Evolutionary conservation across 2,888 invertebrate genomes (phyloP), one percentile per base, ranked within the genome.

Genomic region (Leucophenga maculata): DNA sequence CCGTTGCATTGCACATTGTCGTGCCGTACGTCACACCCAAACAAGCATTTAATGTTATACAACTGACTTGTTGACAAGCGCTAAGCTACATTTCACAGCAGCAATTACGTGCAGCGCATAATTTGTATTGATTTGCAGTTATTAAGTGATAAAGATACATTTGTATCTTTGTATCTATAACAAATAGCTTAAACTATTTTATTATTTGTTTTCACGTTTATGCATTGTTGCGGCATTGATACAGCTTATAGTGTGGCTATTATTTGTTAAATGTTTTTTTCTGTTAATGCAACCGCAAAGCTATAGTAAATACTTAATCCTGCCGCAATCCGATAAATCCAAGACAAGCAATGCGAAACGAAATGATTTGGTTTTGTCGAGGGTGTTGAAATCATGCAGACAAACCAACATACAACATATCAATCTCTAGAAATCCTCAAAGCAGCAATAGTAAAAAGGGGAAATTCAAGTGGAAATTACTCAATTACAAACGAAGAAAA

Each of bases 391-490:
- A 50, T 22, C 57, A 57, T 14, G 4, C 52, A 20, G n/a, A 59
- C 59, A 31, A 46, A 59, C n/a, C 16, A 55, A 22, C 32, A 48
- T 32, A 59, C 59, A 39, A 39, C 48, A 46, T 54, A 13, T 39
- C 77, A 81, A 80, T 81, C 80, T 80, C 72, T 68, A 77, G 75
- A 77, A 80, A 80, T 79, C 79, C 67, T 82, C 82, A 77, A 79
- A 77, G 74, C 71, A 71, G 57, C 62, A 14, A 54, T 46, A 59
- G n/a, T 74, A 82, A 80, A 81, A 82, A 82, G 83, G 80, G 81
- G 83, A 83, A 83, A 83, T 83, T 82, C 83, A 82, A 76, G 81
- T 82, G 81, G 81, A 82, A 82, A 82, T 83, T 83, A 81, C 82
- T 83, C 78, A 82, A 81, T 81, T 81, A 81, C 81, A 81, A 39